Percentiles rank a stretch among this genome's conserved stretches.
phyloP scores from a whole-genome alignment of 2,888 invertebrate species.

The Trichogramma evanescens region DNA sequence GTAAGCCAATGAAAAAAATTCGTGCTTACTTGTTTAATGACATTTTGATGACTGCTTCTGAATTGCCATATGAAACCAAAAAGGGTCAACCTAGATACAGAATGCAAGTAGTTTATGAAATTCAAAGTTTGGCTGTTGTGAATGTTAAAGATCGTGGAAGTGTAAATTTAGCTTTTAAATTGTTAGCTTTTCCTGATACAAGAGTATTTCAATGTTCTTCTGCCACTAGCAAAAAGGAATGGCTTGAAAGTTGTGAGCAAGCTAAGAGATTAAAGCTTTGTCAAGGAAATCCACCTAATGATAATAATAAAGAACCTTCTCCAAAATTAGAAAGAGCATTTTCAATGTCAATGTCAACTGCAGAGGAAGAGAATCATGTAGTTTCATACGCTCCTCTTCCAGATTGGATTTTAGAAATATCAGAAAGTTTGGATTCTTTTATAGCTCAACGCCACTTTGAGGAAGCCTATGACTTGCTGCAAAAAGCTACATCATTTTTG shows the following conservation, averaged over 20 bases:
- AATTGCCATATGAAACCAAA: conserved; percentile 55
- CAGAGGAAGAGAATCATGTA: conserved; percentile 33
- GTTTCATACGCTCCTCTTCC: conserved; percentile 50
- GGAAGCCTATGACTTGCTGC: conserved; percentile 77
- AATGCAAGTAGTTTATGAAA: conserved; percentile 75
- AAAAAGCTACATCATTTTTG: conserved; percentile 58
- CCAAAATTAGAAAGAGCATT: neutral
- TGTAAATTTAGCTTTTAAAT: conserved; percentile 87
- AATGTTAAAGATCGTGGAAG: conserved; percentile 86
- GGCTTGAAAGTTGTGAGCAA: conserved; percentile 87
- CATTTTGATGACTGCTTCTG: conserved; percentile 80
- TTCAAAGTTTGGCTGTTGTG: conserved; percentile 86
- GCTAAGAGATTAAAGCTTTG: conserved; percentile 57
- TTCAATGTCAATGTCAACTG: neutral
- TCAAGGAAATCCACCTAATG: neutral
- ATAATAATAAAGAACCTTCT: neutral
- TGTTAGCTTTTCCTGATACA: conserved; percentile 88
- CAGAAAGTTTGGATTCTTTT: conserved; percentile 90
- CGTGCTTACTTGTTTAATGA: conserved; percentile 91
- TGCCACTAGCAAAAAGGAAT: conserved; percentile 76
- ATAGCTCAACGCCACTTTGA: conserved; percentile 95
- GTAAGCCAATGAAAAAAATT: conserved; percentile 77
- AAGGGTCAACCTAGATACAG: conserved; percentile 75
- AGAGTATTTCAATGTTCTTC: conserved; percentile 86
- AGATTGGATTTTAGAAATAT: conserved; percentile 84